Evolutionary conservation across 2,797 vertebrate genomes (phyloP).

Genomic region (Heteromormyrus szaboi): DNA sequence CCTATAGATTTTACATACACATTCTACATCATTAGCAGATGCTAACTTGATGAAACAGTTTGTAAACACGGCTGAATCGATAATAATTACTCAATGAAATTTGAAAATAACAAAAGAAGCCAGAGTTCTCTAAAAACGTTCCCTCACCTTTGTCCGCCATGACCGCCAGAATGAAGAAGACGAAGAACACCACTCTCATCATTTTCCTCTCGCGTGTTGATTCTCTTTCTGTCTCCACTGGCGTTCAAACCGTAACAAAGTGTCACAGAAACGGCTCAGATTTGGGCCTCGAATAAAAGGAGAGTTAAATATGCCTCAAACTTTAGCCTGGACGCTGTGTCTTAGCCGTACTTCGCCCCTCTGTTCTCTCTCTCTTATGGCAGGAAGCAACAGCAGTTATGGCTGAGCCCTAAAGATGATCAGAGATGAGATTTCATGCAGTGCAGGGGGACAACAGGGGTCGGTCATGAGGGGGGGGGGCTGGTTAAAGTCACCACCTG

Average conservation of each 20-base stretch:
- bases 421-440: neutral
- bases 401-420: neutral
- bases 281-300: neutral
- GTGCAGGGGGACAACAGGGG: neutral
- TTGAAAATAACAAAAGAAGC: neutral
- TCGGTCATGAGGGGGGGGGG: neutral
- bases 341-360: neutral
- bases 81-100: neutral
- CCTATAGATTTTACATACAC: neutral
- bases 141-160: slow-evolving; percentile 23
- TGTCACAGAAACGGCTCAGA: neutral
- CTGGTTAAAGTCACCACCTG: neutral
- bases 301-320: neutral
- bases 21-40: neutral
- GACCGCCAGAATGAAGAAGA: slow-evolving; percentile 25
- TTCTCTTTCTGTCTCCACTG: neutral
- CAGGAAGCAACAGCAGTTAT: slow-evolving; percentile 7
- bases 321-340: neutral
- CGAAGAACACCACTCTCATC: slow-evolving; percentile 12
- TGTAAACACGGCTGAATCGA: neutral
- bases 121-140: neutral
- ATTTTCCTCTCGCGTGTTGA: neutral
- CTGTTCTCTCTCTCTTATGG: neutral
- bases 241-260: neutral
- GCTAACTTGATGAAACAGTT: neutral